These are phyloP conservation scores for Platycnemis pennipes DNA, from an alignment of 2,888 invertebrate species.

Conservation along the genomic window DNA sequence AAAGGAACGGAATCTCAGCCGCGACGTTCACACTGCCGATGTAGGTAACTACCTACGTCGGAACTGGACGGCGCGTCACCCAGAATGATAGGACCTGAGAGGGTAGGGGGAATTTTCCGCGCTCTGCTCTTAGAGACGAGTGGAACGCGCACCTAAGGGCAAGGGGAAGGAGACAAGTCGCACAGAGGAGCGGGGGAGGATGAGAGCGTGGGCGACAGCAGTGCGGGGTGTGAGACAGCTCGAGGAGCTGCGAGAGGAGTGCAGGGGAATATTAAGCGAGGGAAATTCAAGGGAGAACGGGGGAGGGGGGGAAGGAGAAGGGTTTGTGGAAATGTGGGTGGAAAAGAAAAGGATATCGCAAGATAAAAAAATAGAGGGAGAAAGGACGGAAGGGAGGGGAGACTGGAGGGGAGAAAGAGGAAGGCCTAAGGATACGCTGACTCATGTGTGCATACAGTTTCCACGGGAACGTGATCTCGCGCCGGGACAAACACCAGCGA, in stretches of 20 bases:
- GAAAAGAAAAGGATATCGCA: background rate
- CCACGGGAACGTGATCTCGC: slow-evolving; percentile 51
- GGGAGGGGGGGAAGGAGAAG: background rate
- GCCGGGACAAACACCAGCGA: background rate
- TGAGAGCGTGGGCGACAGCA: background rate
- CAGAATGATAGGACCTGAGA: background rate
- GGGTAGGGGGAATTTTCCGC: background rate
- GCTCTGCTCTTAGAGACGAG: background rate
- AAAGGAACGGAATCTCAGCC: background rate
- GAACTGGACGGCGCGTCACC: background rate
- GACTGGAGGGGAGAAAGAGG: background rate
- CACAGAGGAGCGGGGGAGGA: background rate
- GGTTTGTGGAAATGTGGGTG: background rate
- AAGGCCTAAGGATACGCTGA: slow-evolving; percentile 40
- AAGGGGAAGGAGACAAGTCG: background rate
- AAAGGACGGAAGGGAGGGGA: background rate
- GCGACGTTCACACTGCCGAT: background rate
- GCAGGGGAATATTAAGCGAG: background rate
- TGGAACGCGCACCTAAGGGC: background rate
- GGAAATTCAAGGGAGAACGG: no score
- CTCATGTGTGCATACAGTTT: slow-evolving; percentile 50
- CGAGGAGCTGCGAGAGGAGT: background rate
- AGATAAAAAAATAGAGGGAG: background rate
- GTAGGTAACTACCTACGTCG: background rate
- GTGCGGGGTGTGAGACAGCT: background rate